These are phyloP conservation scores for Hydrolagus affinis DNA, from an alignment of 2,113 vertebrate species.

Conservation along the genomic window DNA sequence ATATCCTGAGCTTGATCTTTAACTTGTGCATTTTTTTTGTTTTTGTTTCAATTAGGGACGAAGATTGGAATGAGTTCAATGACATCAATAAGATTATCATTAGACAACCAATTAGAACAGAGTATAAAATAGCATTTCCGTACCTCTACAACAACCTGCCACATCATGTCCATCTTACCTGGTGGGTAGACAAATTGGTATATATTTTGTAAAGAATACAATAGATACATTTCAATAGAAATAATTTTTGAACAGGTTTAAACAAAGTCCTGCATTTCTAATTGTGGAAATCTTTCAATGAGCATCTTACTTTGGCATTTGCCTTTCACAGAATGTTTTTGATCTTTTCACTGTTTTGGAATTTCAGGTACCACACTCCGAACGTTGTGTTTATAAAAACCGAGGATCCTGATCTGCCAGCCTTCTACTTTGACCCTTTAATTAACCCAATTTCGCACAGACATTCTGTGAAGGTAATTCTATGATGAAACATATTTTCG, in stretches of 20 bases:
- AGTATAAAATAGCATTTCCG: slow-evolving; percentile 96
- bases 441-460: slow-evolving; percentile 98
- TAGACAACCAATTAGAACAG: slow-evolving; percentile 90
- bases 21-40: fast-evolving
- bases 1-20: background rate
- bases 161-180: slow-evolving; percentile 95
- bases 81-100: slow-evolving; percentile 99
- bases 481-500: background rate
- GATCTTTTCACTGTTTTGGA: background rate
- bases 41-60: slow-evolving; percentile 57
- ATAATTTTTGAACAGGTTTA: too few species aligned
- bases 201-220: background rate
- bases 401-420: slow-evolving; percentile 94
- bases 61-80: slow-evolving; percentile 99
- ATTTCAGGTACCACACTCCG: slow-evolving; percentile 87
- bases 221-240: background rate
- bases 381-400: slow-evolving; percentile 98
- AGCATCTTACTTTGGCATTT: background rate
- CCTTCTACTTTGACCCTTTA: slow-evolving; percentile 95
- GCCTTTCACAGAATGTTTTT: background rate
- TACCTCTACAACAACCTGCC: slow-evolving; percentile 97
- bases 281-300: too few species aligned
- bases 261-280: too few species aligned
- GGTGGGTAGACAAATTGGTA: slow-evolving; percentile 54
- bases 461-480: slow-evolving; percentile 87